Percentiles rank a stretch among this genome's conserved stretches.
These are phyloP conservation scores for Papilio machaon DNA, from an alignment of 1,140 invertebrate genomes.

Conservation along the genomic window DNA sequence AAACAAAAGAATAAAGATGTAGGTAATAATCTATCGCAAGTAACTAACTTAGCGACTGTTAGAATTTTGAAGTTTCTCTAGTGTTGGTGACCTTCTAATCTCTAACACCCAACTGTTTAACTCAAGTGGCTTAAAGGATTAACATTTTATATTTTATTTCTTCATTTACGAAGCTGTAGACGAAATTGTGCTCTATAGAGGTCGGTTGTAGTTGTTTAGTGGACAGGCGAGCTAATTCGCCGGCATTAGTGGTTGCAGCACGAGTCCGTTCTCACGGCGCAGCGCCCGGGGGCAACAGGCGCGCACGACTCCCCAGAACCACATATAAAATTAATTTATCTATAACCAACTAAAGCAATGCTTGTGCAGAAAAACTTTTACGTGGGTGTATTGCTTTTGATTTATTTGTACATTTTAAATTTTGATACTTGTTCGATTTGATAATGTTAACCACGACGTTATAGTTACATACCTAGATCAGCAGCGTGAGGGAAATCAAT, in stretches of 20 bases:
- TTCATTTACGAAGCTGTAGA: background rate
- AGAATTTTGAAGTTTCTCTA: background rate
- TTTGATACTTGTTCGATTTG: background rate
- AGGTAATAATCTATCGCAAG: too few relatives aligned
- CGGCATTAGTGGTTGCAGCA: slow-evolving; percentile 31
- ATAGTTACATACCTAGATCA: too few relatives aligned
- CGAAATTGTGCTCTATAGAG: slow-evolving; percentile 12
- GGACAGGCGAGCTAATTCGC: slow-evolving; percentile 49
- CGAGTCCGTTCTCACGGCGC: slow-evolving; percentile 67
- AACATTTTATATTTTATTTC: slow-evolving; percentile 11
- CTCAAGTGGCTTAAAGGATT: background rate
- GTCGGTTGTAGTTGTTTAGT: slow-evolving; percentile 40
- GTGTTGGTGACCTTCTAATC: background rate
- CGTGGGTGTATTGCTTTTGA: slow-evolving; percentile 35
- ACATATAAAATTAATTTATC: slow-evolving; percentile 80
- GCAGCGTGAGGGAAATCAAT: too few relatives aligned
- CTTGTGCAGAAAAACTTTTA: slow-evolving; percentile 40
- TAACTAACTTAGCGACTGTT: too few relatives aligned
- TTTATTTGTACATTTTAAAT: background rate
- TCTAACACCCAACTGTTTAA: background rate
- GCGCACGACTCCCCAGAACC: slow-evolving; percentile 62
- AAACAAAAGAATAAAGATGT: too few relatives aligned
- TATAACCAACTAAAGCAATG: slow-evolving; percentile 65
- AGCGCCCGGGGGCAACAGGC: slow-evolving; percentile 68
- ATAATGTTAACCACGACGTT: too few relatives aligned